Evolutionary conservation across 2,888 invertebrate species (phyloP).

Genomic region (Epinotia nisella): DNA sequence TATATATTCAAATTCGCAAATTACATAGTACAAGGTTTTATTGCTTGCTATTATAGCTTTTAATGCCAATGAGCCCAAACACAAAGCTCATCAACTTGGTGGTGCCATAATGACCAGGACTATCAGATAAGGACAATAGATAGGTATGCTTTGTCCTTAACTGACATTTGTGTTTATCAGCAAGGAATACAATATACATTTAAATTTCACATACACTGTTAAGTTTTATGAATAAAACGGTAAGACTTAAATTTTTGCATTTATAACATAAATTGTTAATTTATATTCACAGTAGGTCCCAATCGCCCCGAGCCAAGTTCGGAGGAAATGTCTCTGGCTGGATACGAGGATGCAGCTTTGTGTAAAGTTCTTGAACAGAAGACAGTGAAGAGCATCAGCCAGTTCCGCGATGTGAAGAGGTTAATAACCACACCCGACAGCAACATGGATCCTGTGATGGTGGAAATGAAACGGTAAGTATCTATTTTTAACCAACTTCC

Average conservation of each 20-base stretch:
- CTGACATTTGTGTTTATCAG: too few species aligned
- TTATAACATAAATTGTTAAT: background rate
- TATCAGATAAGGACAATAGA: too few species aligned
- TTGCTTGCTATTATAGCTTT: too few species aligned
- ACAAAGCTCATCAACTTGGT: too few species aligned
- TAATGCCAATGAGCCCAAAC: background rate
- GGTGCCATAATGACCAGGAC: too few species aligned
- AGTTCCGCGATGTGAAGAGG: slow-evolving; percentile 60
- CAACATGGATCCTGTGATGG: slow-evolving; percentile 57
- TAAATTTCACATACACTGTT: background rate
- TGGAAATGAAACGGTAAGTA: slow-evolving; percentile 68
- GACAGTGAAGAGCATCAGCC: slow-evolving; percentile 63
- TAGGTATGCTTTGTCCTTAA: too few species aligned
- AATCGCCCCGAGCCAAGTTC: slow-evolving; percentile 7
- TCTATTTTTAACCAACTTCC: too few species aligned
- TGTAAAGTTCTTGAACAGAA: slow-evolving; percentile 65
- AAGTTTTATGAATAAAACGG: too few species aligned
- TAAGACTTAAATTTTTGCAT: too few species aligned
- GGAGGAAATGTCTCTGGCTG: slow-evolving; percentile 46
- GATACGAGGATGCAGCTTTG: slow-evolving; percentile 61
- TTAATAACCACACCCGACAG: slow-evolving; percentile 58
- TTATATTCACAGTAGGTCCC: slow-evolving; percentile 19
- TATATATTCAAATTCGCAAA: too few species aligned
- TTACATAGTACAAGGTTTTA: too few species aligned
- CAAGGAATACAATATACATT: too few species aligned